These are phyloP conservation scores for Drosophila kohkoa DNA, from an alignment of 1,140 invertebrate genomes.

Conservation along the genomic window DNA sequence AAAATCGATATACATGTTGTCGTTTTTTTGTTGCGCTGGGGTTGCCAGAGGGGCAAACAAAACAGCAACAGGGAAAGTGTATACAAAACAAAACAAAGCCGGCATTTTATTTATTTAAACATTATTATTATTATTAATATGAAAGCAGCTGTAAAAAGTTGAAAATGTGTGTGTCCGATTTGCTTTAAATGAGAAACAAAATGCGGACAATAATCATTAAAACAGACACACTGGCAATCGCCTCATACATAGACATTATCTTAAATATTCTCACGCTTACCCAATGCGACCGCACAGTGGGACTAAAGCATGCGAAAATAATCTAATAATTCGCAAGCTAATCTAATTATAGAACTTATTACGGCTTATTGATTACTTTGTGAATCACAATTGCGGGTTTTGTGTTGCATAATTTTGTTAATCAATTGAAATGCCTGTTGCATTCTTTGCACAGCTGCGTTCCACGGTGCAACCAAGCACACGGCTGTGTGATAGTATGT, in stretches of 20 bases:
- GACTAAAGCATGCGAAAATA: neutral
- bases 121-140: conserved; percentile 53
- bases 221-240: conserved; percentile 26
- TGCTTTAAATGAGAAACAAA: conserved; percentile 60
- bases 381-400: neutral
- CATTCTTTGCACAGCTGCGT: neutral
- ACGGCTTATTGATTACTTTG: neutral
- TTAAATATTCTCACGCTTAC: conserved; percentile 46
- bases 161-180: conserved; percentile 65
- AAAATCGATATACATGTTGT: conserved; percentile 42
- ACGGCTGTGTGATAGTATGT: neutral
- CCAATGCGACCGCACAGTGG: conserved; percentile 50
- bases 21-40: conserved; percentile 1
- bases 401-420: neutral
- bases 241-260: conserved; percentile 27
- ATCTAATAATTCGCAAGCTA: neutral
- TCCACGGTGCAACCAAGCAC: conserved; percentile 55
- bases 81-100: conserved; percentile 30
- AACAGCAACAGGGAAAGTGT: conserved; percentile 19
- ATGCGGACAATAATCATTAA: conserved; percentile 64
- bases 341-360: neutral
- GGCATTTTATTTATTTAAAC: conserved; percentile 42
- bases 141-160: conserved; percentile 67
- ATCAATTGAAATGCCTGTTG: conserved; percentile 35
- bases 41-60: conserved; percentile 23